Conservation (phyloP, 1,140 invertebrate species). For the Drosophila ironensis region DNA sequence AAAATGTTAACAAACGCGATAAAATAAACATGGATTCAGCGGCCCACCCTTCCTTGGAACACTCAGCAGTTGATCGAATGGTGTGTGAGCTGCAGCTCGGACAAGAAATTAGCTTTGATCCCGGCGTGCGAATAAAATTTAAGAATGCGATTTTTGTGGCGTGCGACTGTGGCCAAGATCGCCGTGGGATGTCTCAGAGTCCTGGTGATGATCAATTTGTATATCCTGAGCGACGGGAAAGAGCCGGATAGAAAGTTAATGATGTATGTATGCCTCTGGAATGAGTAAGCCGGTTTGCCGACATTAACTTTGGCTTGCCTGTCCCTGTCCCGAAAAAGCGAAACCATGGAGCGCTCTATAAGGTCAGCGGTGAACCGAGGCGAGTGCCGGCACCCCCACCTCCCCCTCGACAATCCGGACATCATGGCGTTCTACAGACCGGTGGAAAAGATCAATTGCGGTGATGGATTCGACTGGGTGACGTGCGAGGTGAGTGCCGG, state of each 20-base stretch:
- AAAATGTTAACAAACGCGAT: slow-evolving; percentile 7
- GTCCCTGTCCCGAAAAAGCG: slow-evolving; percentile 49
- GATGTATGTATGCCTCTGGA: slow-evolving; percentile 26
- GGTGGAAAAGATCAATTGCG: slow-evolving; percentile 85
- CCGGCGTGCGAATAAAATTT: too few species aligned
- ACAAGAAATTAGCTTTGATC: too few species aligned
- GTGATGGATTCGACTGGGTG: slow-evolving; percentile 84
- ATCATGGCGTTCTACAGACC: slow-evolving; percentile 87
- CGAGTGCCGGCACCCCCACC: slow-evolving; percentile 86
- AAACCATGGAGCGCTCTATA: slow-evolving; percentile 81
- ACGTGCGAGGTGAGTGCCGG: slow-evolving; percentile 82
- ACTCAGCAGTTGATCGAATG: too few species aligned
- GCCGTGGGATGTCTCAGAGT: not conserved
- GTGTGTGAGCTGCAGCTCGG: too few species aligned
- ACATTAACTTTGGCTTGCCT: not conserved
- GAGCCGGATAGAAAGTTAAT: slow-evolving; percentile 42
- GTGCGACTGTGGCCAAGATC: slow-evolving; percentile 36
- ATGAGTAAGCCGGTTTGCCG: too few species aligned
- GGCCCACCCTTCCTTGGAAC: not conserved
- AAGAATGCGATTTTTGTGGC: slow-evolving; percentile 36
- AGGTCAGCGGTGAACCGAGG: slow-evolving; percentile 72
- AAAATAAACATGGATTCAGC: not conserved
- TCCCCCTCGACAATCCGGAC: slow-evolving; percentile 86
- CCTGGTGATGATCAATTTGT: slow-evolving; percentile 4
- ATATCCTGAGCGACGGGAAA: slow-evolving; percentile 14